Evolutionary conservation across 2,113 vertebrate species (phyloP), one percentile per base, ranked within the genome.

Genomic region (Calcarius ornatus): DNA sequence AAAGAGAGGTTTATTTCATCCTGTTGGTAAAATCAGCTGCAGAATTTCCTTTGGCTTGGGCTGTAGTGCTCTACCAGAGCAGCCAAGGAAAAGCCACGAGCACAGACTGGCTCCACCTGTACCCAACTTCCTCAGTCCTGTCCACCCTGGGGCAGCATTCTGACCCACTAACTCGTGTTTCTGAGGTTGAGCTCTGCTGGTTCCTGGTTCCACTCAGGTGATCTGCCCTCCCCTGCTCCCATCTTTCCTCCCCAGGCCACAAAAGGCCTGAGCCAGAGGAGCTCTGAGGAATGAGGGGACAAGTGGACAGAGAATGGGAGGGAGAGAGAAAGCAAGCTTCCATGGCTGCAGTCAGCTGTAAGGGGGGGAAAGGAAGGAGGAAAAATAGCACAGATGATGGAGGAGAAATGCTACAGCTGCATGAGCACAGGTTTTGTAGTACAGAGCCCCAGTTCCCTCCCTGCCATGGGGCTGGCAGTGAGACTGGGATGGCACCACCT

Each of bases 391-490:
- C 11, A 60, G 71, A 48, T 33, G 43, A 21, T 61, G 76, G 54
- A 69, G 64, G 9, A 83, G 27, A 70, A 81, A 75, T 25, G 27
- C 64, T 42, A 33, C 9, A 91, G 56, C 63, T 77, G 56, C 45
- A 23, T 1, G 30, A 90, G 35, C 27, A 24, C 53, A 45, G 43
- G 10, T 75, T 75, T 78, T 63, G 42, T 61, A 35, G 35, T n/a
- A 42, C 0, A 1, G 78, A 75, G 38, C 43, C 37, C 27, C 12
- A 7, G 1, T 9, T 38, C 33, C 35, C 15, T 19, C 28, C 27
- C 4, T 12, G 21, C 51, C 0, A 0, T 0, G 0, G n/a, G 61
- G 27, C 56, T 78, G 14, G 17, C 30, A 4, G 33, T 48, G 73
- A 31, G 56, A 47, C 15, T 24, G 20, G 8, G 11, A 71, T 9